Evolutionary conservation across 1,140 invertebrate genomes (phyloP), one percentile per base, ranked within the genome.

Genomic region (Psix sp.): DNA sequence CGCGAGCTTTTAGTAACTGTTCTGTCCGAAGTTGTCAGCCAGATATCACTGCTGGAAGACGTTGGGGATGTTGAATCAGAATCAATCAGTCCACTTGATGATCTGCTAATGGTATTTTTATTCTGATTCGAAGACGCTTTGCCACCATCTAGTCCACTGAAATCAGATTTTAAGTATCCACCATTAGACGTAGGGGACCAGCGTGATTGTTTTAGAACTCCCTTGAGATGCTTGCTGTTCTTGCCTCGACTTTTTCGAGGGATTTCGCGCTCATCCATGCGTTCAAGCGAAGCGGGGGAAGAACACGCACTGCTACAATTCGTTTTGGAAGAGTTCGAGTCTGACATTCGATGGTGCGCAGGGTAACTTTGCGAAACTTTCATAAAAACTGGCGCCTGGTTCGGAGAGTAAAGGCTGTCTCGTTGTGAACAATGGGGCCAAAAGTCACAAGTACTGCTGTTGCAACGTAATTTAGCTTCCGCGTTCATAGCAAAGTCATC

Each of bases 311-410:
- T 85, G 6, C 84, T 77, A 11, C 80, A 77, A 29, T 52, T 75
- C 40, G 65, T 67, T 24, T 78, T 77, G 0, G 65, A 66, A 0
- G 59, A 66, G 6, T 77, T 33, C 17, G 43, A 52, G 35, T 83
- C 83, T 3, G 77, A 76, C 57, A 74, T 79, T 17, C 85, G 75
- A 29, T 88, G 85, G 81, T 88, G 87, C 3, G 84, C 84, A 0
- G 89, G 89, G 68, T 90, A 90, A 70, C 89, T 90, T 59, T 90
- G 89, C 0, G 89, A 90, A 1, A 88, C 73, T 48, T 89, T 85
- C 87, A 90, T 90, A 29, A 81, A 80, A 31, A 81, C 74, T 0
- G 80, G 73, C 1, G 62, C 57, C 5, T 86, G 83, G 49, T 75
- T 84, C 0, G 81, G 80, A 0, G 84, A 85, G 31, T 83, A 85